Conservation (phyloP, 2,888 invertebrate species). For the Abrostola triplasia region DNA sequence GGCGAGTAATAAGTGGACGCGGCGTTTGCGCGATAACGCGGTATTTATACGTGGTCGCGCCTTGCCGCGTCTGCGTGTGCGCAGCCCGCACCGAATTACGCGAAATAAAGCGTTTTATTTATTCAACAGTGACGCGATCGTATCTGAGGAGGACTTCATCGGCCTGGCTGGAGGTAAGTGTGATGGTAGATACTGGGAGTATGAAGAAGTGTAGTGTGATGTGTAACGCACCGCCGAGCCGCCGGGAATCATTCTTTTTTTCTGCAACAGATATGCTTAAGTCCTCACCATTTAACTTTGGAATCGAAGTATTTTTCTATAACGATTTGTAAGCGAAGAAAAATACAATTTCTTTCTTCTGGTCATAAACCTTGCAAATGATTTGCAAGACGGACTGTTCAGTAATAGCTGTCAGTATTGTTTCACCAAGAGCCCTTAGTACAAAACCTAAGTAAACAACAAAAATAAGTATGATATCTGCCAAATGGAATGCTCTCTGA, state of each 20-base stretch:
- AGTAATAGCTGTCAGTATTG: background rate
- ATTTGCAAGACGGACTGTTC: too few relatives aligned
- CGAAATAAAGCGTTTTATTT: conserved; percentile 49
- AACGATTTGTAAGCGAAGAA: too few relatives aligned
- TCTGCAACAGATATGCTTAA: background rate
- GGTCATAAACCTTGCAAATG: too few relatives aligned
- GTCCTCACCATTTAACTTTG: too few relatives aligned
- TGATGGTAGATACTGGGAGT: conserved; percentile 19
- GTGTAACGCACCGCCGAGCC: background rate
- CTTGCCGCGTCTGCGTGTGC: conserved; percentile 37
- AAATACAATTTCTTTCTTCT: too few relatives aligned
- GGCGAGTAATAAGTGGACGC: conserved; percentile 66
- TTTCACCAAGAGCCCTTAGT: conserved; percentile 18
- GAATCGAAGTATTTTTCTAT: too few relatives aligned
- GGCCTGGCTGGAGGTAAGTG: conserved; percentile 28
- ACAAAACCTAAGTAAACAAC: conserved; percentile 47
- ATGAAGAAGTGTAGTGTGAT: conserved; percentile 14
- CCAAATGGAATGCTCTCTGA: conserved; percentile 55
- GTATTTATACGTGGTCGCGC: conserved; percentile 65
- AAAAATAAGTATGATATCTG: conserved; percentile 56
- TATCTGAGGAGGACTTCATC: conserved; percentile 42
- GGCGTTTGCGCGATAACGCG: conserved; percentile 65
- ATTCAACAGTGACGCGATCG: conserved; percentile 41
- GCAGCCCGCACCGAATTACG: conserved; percentile 51
- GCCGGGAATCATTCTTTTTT: background rate